Percentiles rank a stretch among this genome's conserved stretches.
Conservation (phyloP, 2,888 invertebrate species). For the Acronicta aceris region DNA sequence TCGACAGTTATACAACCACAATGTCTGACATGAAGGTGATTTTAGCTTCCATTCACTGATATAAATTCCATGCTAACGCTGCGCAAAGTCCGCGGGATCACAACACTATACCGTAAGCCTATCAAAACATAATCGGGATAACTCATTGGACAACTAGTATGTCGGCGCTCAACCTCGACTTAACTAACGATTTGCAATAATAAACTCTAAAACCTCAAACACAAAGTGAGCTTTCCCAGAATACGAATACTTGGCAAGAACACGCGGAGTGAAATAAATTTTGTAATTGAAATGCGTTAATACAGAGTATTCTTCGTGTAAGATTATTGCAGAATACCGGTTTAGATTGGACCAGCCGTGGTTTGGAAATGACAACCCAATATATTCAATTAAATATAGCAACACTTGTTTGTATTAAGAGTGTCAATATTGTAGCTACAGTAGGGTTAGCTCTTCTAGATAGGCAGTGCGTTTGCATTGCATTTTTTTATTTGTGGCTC, state of each 20-base stretch:
- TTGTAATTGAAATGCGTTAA: conserved; percentile 73
- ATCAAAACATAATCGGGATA: conserved; percentile 81
- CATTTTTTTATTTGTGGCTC: background rate
- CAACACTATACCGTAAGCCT: conserved; percentile 76
- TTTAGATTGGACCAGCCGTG: conserved; percentile 61
- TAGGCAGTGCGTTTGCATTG: background rate
- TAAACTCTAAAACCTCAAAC: conserved; percentile 60
- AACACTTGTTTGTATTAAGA: conserved; percentile 51
- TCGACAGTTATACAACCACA: conserved; percentile 63
- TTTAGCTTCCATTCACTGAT: conserved; percentile 71
- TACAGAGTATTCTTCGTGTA: conserved; percentile 68
- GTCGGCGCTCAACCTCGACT: conserved; percentile 42
- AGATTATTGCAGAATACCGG: conserved; percentile 64
- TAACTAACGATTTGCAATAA: conserved; percentile 57
- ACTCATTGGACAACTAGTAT: conserved; percentile 71
- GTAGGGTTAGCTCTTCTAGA: background rate
- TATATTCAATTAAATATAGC: conserved; percentile 49
- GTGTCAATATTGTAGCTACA: conserved; percentile 52
- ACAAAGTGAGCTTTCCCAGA: conserved; percentile 61
- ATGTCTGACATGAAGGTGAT: conserved; percentile 56
- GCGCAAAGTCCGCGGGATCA: conserved; percentile 75
- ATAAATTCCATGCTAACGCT: conserved; percentile 72
- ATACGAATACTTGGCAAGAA: conserved; percentile 67
- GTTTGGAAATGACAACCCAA: conserved; percentile 60
- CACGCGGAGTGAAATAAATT: conserved; percentile 68